Conservation (phyloP, 2,888 invertebrate species). For the Pyralis farinalis region DNA sequence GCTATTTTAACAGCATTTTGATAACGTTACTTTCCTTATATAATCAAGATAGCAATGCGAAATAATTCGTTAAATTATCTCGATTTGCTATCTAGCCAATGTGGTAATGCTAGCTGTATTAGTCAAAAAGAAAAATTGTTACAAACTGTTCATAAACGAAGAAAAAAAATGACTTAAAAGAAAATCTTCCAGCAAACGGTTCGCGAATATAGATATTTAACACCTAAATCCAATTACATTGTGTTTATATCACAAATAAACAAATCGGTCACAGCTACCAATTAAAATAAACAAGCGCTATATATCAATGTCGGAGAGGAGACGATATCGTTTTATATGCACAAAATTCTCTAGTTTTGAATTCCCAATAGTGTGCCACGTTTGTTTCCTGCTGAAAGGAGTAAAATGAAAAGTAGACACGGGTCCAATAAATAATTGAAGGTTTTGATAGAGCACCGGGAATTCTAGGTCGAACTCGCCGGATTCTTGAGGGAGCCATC, state of each 20-base stretch:
- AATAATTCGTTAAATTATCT: too few relatives aligned
- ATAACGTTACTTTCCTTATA: too few relatives aligned
- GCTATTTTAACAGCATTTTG: too few relatives aligned
- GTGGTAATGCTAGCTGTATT: too few relatives aligned
- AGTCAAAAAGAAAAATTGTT: too few relatives aligned
- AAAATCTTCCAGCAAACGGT: too few relatives aligned
- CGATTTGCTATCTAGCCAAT: too few relatives aligned
- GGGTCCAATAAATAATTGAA: slow-evolving; percentile 81
- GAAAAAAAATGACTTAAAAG: too few relatives aligned
- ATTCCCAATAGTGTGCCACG: slow-evolving; percentile 67
- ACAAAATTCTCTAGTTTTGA: slow-evolving; percentile 50
- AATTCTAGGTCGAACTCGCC: slow-evolving; percentile 61
- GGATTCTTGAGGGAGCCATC: slow-evolving; percentile 71
- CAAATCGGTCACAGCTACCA: slow-evolving; percentile 29
- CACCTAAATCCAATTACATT: slow-evolving; percentile 13
- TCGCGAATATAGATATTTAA: too few relatives aligned
- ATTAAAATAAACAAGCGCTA: slow-evolving; percentile 41
- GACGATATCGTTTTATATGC: slow-evolving; percentile 51
- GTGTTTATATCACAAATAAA: slow-evolving; percentile 17
- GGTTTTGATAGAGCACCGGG: slow-evolving; percentile 75
- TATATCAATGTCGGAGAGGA: slow-evolving; percentile 49
- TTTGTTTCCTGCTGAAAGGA: slow-evolving; percentile 68
- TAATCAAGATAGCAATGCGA: too few relatives aligned
- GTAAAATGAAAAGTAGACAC: slow-evolving; percentile 79
- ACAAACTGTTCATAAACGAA: too few relatives aligned